phyloP scores from a whole-genome alignment of 1,140 invertebrate genomes.

The Drosophila elegans region DNA sequence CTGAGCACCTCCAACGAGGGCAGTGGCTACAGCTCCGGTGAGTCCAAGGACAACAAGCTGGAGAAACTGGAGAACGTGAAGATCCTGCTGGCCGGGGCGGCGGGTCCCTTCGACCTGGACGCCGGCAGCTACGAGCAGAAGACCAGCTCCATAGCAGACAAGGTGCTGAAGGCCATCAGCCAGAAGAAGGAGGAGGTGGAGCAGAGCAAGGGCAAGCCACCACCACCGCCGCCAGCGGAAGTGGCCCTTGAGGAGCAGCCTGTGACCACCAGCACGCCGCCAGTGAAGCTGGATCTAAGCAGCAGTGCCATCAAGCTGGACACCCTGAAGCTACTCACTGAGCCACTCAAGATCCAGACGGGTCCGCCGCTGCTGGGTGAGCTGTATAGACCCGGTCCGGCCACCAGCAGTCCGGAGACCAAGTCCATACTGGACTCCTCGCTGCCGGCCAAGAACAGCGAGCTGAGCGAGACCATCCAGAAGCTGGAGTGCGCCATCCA shows the following conservation, averaged over 20 bases:
- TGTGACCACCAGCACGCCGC: no score
- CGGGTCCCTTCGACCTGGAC: conserved; percentile 71
- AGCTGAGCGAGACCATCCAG: conserved; percentile 87
- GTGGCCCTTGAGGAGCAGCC: no score
- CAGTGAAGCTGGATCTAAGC: conserved; percentile 8
- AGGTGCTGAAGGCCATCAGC: conserved; percentile 86
- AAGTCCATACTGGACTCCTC: conserved; percentile 82
- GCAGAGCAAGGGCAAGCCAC: conserved; percentile 65
- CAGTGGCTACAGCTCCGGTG: conserved; percentile 83
- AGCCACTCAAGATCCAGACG: conserved; percentile 73
- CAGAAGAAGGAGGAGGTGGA: conserved; percentile 85
- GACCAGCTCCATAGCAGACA: conserved; percentile 87
- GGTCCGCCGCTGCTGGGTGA: conserved; percentile 26
- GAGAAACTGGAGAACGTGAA: conserved; percentile 86
- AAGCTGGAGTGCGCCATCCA: conserved; percentile 85
- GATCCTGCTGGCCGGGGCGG: conserved; percentile 68
- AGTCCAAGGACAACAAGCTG: conserved; percentile 85
- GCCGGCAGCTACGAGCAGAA: conserved; percentile 79
- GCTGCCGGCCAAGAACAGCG: conserved; percentile 86
- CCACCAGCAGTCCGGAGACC: conserved; percentile 73
- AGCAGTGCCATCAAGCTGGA: conserved; percentile 30
- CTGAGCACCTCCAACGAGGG: conserved; percentile 68
- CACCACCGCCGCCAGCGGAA: no score
- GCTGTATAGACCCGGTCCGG: conserved; percentile 37
- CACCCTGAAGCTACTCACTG: conserved; percentile 46